Base-by-base conservation (phyloP, 2,888 invertebrate species). In the Xestoiulus laeticollis region DNA sequence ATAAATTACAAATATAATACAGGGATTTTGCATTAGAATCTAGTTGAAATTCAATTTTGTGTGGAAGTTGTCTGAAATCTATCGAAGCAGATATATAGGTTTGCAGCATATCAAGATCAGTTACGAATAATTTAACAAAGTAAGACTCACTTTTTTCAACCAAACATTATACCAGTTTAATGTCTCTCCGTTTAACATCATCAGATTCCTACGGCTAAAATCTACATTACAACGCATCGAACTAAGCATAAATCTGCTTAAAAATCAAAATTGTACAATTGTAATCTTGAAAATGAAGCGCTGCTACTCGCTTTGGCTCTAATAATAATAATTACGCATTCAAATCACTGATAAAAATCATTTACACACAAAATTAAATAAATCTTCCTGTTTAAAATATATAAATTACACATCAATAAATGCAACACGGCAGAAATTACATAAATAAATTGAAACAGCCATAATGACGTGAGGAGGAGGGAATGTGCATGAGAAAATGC, bases 271-370 rank as follows among this genome's bases (percentile, higher is more conserved):
- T 78, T 78, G 78, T 30, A 78, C 78, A 78, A 30, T 78, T 30
- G 30, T 78, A 30, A 78, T 78, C 30, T 78, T 30, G 26, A 78
- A 10, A 78, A 78, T 78, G 26, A 78, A 78, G 30, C 16, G 78
- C 14, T 14, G 30, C 78, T 16, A 78, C 78, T 78, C 78, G 14
- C 2, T 30, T 78, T 14, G 78, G 30, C 10, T 32, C 78, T 30
- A 78, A 78, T 26, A 78, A 78, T 26, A 78, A 30, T 78, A 30
- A 30, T 30, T 32, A 78, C 78, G 78, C 78, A 26, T 32, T 78
- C 78, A 16, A 78, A 78, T 78, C 78, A 78, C 78, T 78, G 78
- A 78, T 78, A 78, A 78, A 78, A 78, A 78, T 78, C 78, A 78
- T 30, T 8, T 68, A 68, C 68, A 30, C 30, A 30, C 78, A 78